Evolutionary conservation across 2,113 vertebrate genomes (phyloP).

Genomic region (Gila orcuttii): DNA sequence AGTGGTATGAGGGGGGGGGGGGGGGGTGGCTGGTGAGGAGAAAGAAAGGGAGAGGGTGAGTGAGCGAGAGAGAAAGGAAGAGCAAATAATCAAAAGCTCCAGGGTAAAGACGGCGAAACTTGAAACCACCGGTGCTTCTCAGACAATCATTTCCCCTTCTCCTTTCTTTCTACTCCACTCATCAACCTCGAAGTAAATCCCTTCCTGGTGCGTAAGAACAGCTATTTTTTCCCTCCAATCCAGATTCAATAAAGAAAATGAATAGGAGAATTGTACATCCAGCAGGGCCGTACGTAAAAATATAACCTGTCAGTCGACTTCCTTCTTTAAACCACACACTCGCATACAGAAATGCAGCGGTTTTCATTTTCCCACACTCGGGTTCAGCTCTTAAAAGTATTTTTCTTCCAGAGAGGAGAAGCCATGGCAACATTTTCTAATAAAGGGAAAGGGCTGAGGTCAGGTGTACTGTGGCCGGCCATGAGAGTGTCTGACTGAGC

Average conservation of each 20-base stretch:
- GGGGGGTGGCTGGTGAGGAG: constrained; percentile 40
- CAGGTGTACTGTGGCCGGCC: constrained; percentile 34
- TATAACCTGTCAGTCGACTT: constrained; percentile 22
- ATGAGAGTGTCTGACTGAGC: background rate
- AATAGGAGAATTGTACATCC: constrained; percentile 22
- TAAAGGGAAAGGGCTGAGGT: constrained; percentile 19
- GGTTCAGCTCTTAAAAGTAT: background rate
- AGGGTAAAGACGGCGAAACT: constrained; percentile 55
- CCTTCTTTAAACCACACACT: constrained; percentile 31
- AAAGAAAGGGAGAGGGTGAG: constrained; percentile 35
- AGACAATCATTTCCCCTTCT: constrained; percentile 51
- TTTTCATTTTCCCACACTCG: constrained; percentile 28
- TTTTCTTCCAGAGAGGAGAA: background rate
- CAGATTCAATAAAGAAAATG: constrained; percentile 7
- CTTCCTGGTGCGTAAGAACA: constrained; percentile 39
- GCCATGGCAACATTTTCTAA: constrained; percentile 30
- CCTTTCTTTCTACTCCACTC: constrained; percentile 35
- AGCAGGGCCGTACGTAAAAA: constrained; percentile 17
- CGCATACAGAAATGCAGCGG: background rate
- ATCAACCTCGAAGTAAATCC: constrained; percentile 44
- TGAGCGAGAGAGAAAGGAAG: constrained; percentile 25
- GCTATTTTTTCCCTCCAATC: constrained; percentile 29
- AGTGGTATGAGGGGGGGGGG: constrained; percentile 51
- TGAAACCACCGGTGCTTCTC: constrained; percentile 53
- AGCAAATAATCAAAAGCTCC: constrained; percentile 49